Conservation (phyloP, 2,888 invertebrate genomes). For the Drosophila testacea region DNA sequence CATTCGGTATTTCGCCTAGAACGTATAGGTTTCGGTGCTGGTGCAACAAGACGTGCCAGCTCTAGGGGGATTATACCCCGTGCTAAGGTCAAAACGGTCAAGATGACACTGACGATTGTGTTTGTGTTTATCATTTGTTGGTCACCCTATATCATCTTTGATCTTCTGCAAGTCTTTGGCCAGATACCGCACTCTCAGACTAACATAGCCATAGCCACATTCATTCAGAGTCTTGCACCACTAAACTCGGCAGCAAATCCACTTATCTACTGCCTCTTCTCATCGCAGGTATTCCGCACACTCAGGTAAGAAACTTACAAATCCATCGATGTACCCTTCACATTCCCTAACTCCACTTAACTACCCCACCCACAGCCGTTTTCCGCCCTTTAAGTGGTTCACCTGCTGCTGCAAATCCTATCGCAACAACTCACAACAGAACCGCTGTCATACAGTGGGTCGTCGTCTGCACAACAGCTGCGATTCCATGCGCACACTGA, state of each 20-base stretch:
- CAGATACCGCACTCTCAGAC: slow-evolving; percentile 92
- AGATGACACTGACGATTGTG: slow-evolving; percentile 98
- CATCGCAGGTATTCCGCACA: slow-evolving; percentile 93
- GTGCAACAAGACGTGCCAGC: slow-evolving; percentile 91
- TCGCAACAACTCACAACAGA: slow-evolving; percentile 81
- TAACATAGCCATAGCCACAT: slow-evolving; percentile 93
- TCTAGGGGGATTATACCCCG: slow-evolving; percentile 96
- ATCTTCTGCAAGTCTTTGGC: slow-evolving; percentile 94
- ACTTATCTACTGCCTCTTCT: slow-evolving; percentile 96
- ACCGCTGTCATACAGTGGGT: slow-evolving; percentile 83
- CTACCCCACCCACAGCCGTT: slow-evolving; percentile 76
- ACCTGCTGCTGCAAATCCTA: slow-evolving; percentile 86
- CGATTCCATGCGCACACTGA: slow-evolving; percentile 85
- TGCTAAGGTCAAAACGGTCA: slow-evolving; percentile 98
- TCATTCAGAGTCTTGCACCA: slow-evolving; percentile 96
- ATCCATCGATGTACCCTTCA: slow-evolving; percentile 9
- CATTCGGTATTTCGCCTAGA: slow-evolving; percentile 54
- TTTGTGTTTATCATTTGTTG: slow-evolving; percentile 97
- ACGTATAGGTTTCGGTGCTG: slow-evolving; percentile 83
- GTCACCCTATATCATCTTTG: slow-evolving; percentile 97
- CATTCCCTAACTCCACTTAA: slow-evolving; percentile 6
- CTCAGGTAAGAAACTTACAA: slow-evolving; percentile 89
- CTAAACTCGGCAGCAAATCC: slow-evolving; percentile 98
- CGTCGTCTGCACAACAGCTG: slow-evolving; percentile 84
- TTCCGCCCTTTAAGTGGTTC: slow-evolving; percentile 90